These are phyloP conservation scores for Spea multiplicata DNA, from an alignment of 2,113 vertebrate genomes.

Conservation along the genomic window DNA sequence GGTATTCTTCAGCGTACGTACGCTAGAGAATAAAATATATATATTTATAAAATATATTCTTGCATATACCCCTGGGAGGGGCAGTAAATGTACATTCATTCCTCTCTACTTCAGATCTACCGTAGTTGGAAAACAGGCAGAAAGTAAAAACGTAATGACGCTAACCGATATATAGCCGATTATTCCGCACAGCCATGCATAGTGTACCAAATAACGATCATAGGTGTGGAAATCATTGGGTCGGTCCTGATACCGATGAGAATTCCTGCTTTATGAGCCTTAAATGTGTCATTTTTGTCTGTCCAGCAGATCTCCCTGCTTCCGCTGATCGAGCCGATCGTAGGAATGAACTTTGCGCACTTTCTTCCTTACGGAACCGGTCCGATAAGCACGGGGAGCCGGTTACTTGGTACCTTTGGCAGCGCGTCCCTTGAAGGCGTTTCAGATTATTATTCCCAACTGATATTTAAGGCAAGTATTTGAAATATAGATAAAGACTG, in stretches of 20 bases:
- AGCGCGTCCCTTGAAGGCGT: slow-evolving; percentile 86
- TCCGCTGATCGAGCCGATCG: slow-evolving; percentile 93
- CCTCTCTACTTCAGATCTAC: too few relatives aligned
- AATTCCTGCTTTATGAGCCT: background rate
- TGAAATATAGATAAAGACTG: too few relatives aligned
- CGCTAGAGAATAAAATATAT: background rate
- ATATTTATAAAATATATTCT: slow-evolving; percentile 28
- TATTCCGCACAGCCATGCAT: too few relatives aligned
- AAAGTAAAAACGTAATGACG: too few relatives aligned
- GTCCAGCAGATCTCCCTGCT: slow-evolving; percentile 86
- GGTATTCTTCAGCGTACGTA: background rate
- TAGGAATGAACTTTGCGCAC: slow-evolving; percentile 86
- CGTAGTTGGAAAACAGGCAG: too few relatives aligned
- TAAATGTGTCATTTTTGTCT: slow-evolving; percentile 22
- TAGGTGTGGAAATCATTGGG: too few relatives aligned
- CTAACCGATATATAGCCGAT: too few relatives aligned
- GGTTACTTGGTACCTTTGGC: slow-evolving; percentile 87
- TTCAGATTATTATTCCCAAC: slow-evolving; percentile 93
- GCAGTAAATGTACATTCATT: too few relatives aligned
- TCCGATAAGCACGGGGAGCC: slow-evolving; percentile 79
- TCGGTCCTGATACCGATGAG: too few relatives aligned
- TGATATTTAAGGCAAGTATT: slow-evolving; percentile 82
- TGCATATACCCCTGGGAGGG: background rate
- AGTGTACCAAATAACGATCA: too few relatives aligned
- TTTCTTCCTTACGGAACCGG: slow-evolving; percentile 90